Evolutionary conservation across 2,113 vertebrate species (phyloP).

Genomic region (Phrynocephalus versicolor): DNA sequence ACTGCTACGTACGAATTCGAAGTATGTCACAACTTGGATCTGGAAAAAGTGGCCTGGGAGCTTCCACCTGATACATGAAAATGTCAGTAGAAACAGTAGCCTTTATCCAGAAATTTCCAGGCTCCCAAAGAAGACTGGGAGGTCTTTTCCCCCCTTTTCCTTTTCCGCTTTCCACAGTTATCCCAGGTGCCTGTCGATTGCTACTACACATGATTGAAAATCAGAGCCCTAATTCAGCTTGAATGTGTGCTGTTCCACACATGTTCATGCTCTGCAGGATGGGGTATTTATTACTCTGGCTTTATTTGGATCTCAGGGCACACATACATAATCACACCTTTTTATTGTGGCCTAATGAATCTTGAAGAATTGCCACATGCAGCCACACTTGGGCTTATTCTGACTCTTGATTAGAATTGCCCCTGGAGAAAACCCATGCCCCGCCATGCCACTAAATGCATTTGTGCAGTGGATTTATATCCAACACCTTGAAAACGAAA

Average conservation of each 20-base stretch:
- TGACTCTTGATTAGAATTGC: not conserved
- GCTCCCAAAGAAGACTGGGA: slow-evolving; percentile 3
- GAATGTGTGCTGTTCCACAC: not conserved
- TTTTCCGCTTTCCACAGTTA: slow-evolving; percentile 11
- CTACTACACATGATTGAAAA: slow-evolving; percentile 13
- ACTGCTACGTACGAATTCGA: not conserved
- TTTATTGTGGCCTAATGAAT: slow-evolving; percentile 3
- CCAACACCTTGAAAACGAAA: not conserved
- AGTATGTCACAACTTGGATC: not conserved
- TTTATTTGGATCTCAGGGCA: not conserved
- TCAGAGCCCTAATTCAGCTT: not conserved
- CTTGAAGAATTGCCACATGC: not conserved
- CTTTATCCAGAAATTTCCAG: slow-evolving; percentile 12
- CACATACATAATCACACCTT: not conserved
- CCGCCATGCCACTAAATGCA: not conserved
- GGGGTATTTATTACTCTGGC: not conserved
- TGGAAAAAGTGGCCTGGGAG: not conserved
- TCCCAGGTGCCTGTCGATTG: slow-evolving; percentile 3
- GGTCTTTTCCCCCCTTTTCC: slow-evolving; percentile 3
- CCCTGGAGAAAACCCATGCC: not conserved
- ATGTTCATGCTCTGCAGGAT: not conserved
- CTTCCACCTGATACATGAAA: not conserved
- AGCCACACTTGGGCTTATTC: not conserved
- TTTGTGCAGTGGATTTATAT: not conserved
- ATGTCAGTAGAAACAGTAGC: slow-evolving; percentile 15